Conservation (phyloP, 2,888 invertebrate species). For the Metacarcinus magister region DNA sequence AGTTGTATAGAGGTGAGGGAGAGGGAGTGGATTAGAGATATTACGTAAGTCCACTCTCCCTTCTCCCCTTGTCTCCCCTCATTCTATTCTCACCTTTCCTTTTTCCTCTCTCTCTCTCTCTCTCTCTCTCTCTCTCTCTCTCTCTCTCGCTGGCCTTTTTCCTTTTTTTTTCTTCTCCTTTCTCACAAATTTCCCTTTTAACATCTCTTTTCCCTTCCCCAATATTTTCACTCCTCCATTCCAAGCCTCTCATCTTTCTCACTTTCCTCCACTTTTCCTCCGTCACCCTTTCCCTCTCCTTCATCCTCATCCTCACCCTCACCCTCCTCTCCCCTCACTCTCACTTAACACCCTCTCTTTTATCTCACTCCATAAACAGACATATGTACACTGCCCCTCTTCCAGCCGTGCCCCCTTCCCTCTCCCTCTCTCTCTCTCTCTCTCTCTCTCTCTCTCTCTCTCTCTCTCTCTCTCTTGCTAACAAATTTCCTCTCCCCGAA, state of each 20-base stretch:
- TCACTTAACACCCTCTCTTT: too few species aligned
- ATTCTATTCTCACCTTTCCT: not conserved
- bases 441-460: not conserved
- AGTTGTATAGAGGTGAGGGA: not conserved
- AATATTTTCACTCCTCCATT: not conserved
- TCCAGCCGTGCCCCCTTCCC: not conserved
- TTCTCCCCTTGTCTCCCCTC: not conserved
- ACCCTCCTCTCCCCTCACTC: not conserved
- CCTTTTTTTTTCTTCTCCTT: not conserved
- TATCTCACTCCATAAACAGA: too few species aligned
- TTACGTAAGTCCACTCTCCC: not conserved
- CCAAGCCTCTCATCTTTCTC: not conserved
- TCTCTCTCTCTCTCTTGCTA: not conserved
- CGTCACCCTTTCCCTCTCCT: not conserved
- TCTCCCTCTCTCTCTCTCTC: not conserved
- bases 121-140: slow-evolving; percentile 16
- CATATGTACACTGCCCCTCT: not conserved
- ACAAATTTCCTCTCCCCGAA: too few species aligned
- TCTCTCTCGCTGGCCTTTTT: not conserved
- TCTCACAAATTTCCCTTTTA: too few species aligned
- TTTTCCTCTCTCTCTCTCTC: not conserved
- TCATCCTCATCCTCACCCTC: not conserved
- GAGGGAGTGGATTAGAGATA: not conserved
- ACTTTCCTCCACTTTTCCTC: not conserved
- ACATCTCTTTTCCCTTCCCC: too few species aligned